Conservation (phyloP, 2,797 vertebrate species). For the Sebastes glaucus region DNA sequence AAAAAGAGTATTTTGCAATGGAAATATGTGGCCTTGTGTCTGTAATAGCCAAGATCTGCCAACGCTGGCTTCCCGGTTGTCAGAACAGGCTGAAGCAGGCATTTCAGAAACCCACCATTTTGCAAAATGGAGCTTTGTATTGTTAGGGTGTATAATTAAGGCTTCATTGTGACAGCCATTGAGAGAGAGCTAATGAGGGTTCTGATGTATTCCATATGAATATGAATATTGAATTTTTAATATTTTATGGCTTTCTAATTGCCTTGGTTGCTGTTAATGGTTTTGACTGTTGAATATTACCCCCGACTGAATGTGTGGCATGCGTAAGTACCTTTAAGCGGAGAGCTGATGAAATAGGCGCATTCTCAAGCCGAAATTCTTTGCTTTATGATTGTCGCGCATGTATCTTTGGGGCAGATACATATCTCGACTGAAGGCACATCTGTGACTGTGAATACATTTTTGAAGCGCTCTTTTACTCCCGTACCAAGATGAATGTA, state of each 20-base stretch:
- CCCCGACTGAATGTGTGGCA: conserved; percentile 55
- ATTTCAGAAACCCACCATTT: conserved; percentile 71
- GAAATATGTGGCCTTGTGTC: conserved; percentile 32
- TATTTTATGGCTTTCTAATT: conserved; percentile 82
- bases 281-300: conserved; percentile 69
- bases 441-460: conserved; percentile 75
- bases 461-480: conserved; percentile 62
- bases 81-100: conserved; percentile 53
- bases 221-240: conserved; percentile 81
- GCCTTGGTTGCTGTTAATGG: conserved; percentile 73
- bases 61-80: conserved; percentile 41
- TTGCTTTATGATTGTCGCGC: conserved; percentile 30
- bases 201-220: conserved; percentile 79
- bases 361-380: conserved; percentile 31
- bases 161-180: conserved; percentile 76
- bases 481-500: conserved; percentile 74
- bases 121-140: conserved; percentile 76
- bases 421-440: conserved; percentile 60
- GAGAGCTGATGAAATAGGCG: conserved; percentile 33
- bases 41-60: conserved; percentile 53
- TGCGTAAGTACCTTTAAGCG: conserved; percentile 48
- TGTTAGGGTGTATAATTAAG: conserved; percentile 81
- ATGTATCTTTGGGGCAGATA: conserved; percentile 60
- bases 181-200: conserved; percentile 78
- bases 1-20: conserved; percentile 41